These are phyloP conservation scores for Acridotheres tristis DNA, from an alignment of 2,797 vertebrate genomes.

Conservation along the genomic window DNA sequence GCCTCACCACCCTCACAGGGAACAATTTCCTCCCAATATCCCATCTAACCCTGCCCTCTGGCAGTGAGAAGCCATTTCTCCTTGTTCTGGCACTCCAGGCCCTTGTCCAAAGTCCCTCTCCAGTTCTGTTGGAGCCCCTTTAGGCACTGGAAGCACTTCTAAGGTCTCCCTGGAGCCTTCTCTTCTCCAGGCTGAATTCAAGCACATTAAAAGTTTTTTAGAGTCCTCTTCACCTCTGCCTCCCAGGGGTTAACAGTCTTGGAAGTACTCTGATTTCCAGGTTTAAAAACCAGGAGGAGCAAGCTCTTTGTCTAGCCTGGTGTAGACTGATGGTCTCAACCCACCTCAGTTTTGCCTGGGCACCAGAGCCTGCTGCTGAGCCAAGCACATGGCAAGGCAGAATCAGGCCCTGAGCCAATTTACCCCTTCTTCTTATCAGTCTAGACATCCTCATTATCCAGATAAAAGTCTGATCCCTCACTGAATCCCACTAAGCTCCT, in stretches of 20 bases:
- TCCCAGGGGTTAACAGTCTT: background rate
- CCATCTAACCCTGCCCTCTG: background rate
- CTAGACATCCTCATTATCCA: conserved; percentile 67
- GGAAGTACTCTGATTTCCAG: background rate
- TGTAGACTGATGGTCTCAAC: background rate
- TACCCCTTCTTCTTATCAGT: conserved; percentile 58
- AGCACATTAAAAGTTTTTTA: background rate
- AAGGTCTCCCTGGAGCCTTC: background rate
- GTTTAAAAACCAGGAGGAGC: background rate
- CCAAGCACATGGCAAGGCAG: background rate
- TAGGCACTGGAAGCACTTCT: background rate
- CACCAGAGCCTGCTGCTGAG: background rate
- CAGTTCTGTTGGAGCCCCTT: background rate
- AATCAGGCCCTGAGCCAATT: conserved; percentile 49
- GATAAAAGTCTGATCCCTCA: conserved; percentile 55
- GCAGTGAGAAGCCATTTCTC: background rate
- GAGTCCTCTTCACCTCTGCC: background rate
- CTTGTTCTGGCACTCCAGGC: background rate
- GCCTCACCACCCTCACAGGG: background rate
- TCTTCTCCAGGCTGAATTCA: background rate
- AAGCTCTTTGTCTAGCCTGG: background rate
- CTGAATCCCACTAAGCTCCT: conserved; percentile 37
- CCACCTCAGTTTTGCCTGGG: background rate
- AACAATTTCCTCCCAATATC: background rate
- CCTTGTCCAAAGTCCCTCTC: background rate